Evolutionary conservation across 2,797 vertebrate genomes (phyloP).

Genomic region (Poeciliopsis turneri): DNA sequence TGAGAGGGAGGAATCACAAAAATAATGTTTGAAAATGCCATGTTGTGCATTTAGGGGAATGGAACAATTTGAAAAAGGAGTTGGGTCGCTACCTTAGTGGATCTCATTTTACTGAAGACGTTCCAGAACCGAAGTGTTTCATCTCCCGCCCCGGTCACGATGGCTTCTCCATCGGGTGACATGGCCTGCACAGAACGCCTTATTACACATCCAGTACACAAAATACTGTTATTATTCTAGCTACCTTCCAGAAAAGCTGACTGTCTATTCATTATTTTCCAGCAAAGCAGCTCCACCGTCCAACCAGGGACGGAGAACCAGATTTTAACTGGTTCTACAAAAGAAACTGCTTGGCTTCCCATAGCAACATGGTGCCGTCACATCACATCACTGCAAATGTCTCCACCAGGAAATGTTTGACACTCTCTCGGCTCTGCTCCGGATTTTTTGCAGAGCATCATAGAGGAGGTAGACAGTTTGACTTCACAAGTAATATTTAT

Average conservation of each 20-base stretch:
- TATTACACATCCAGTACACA: constrained; percentile 25
- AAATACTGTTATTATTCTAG: not conserved
- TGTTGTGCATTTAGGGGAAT: not conserved
- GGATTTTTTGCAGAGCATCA: not conserved
- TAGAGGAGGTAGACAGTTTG: not conserved
- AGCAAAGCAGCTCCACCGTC: not conserved
- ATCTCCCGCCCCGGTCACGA: constrained; percentile 96
- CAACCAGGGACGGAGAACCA: not conserved
- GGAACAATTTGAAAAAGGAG: not conserved
- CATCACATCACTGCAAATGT: not conserved
- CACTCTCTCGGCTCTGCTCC: not conserved
- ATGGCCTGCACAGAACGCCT: constrained; percentile 84
- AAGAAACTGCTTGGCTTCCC: not conserved
- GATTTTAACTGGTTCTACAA: not conserved
- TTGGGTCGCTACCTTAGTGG: constrained; percentile 87
- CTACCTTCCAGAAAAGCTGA: not conserved
- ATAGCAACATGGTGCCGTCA: not conserved
- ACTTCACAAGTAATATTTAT: not conserved
- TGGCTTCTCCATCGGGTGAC: constrained; percentile 98
- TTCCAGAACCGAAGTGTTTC: constrained; percentile 99
- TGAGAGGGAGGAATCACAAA: constrained; percentile 52
- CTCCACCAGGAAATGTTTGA: not conserved
- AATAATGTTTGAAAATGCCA: not conserved
- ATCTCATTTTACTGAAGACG: constrained; percentile 98
- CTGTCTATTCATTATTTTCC: not conserved